These are phyloP conservation scores for Cyphomyrmex costatus DNA, from an alignment of 1,140 invertebrate species.

Conservation along the genomic window DNA sequence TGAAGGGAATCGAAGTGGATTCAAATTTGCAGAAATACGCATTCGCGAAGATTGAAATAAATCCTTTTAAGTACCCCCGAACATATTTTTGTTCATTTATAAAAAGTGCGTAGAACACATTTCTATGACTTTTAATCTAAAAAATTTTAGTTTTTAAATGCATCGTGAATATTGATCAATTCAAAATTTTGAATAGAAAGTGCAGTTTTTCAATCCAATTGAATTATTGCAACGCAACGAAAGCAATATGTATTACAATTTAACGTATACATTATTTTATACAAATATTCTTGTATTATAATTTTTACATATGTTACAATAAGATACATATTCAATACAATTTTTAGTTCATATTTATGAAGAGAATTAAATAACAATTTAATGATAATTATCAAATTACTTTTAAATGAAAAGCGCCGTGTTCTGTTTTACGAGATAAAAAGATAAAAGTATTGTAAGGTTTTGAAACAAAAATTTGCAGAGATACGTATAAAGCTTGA, in stretches of 20 bases:
- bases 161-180: too few species aligned
- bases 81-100: too few species aligned
- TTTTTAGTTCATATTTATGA: background rate
- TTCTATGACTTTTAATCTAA: too few species aligned
- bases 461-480: slow-evolving; percentile 67
- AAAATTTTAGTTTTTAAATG: too few species aligned
- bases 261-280: background rate
- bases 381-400: background rate
- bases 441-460: slow-evolving; percentile 29
- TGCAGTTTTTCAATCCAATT: too few species aligned
- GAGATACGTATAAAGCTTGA: slow-evolving; percentile 51
- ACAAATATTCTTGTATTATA: background rate
- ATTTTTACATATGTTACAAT: background rate
- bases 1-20: too few species aligned
- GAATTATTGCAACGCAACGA: too few species aligned
- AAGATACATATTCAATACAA: background rate
- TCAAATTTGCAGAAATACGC: too few species aligned
- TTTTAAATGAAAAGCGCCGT: background rate
- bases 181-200: too few species aligned
- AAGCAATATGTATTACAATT: background rate
- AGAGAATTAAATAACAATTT: background rate
- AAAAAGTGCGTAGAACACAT: too few species aligned
- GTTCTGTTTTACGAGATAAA: slow-evolving; percentile 18
- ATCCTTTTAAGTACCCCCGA: too few species aligned
- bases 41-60: too few species aligned